Base-by-base conservation (phyloP, 2,888 invertebrate genomes). In the Sphecodes monilicornis region DNA sequence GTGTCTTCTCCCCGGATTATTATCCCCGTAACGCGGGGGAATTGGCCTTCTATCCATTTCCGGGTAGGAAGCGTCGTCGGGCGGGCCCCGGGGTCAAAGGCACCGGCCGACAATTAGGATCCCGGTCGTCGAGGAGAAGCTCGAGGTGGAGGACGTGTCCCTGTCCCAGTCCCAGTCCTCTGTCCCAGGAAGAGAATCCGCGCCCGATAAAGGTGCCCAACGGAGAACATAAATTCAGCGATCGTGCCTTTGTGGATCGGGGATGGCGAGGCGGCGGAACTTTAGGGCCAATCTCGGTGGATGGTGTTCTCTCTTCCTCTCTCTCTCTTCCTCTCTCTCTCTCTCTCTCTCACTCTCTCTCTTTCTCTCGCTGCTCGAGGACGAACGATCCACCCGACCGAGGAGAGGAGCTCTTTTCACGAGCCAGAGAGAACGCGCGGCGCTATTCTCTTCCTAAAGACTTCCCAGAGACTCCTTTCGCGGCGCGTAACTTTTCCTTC, bases 241-340 rank as follows among this genome's bases (percentile, higher is more conserved):
- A 87, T 87, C 86, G 86, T 86, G 80, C 87, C 86, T 88, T 87
- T 87, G 87, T 75, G 82, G 80, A 87, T 86, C 82, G 85, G 83
- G 43, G 11, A 50, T 18, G 66, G 50, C n/a, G 29, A 11, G 39
- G 11, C 64, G 50, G n/a, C 22, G 80, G 82, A 86, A 87, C 85
- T 89, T 89, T 88, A 87, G 86, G 86, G 81, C 81, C 84, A 90
- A 89, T 89, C 89, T 87, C 85, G 78, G 78, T 84, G 82, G 86
- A 78, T 77, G 79, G 79, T 82, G 77, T 60, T 78, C 54, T 4
- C 3, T 22, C 29, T 18, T 57, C 11, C 26, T 26, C 57, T 26
- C 26, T 26, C n/a, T 11, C n/a, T 46, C 46, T 46, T 18, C 4
- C 46, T 46, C 18, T n/a, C 54, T 26, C 57, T 2, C 57, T 10